phyloP scores from a whole-genome alignment of 2,113 vertebrate species.

The Salvelinus alpinus region DNA sequence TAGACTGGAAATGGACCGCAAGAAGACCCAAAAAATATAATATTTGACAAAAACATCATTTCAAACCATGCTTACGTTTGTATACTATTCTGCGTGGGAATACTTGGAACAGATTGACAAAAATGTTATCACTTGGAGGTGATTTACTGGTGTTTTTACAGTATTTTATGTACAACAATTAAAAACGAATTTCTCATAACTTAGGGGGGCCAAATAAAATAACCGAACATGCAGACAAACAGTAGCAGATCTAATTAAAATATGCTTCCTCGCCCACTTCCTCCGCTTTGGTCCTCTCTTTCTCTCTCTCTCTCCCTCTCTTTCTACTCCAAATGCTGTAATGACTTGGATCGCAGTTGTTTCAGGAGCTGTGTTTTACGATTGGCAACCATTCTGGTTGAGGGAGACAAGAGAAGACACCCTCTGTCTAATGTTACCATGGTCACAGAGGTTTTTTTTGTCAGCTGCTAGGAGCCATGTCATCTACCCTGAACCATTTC shows the following conservation, averaged over 20 bases:
- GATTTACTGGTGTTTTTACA: too few species aligned
- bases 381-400: not conserved
- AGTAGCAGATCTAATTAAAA: not conserved
- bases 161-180: too few species aligned
- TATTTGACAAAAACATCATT: too few species aligned
- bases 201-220: too few species aligned
- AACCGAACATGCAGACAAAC: not conserved
- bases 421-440: too few species aligned
- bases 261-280: not conserved
- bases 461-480: not conserved
- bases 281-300: not conserved
- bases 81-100: too few species aligned
- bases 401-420: not conserved
- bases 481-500: too few species aligned
- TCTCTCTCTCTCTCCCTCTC: not conserved
- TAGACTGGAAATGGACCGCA: too few species aligned
- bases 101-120: too few species aligned
- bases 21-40: too few species aligned
- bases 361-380: not conserved
- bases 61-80: too few species aligned
- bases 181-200: not conserved
- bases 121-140: too few species aligned
- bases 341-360: conserved; percentile 3
- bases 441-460: not conserved
- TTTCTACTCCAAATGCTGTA: not conserved